Conservation (phyloP, 2,888 invertebrate species). For the Ectobius pallidus region DNA sequence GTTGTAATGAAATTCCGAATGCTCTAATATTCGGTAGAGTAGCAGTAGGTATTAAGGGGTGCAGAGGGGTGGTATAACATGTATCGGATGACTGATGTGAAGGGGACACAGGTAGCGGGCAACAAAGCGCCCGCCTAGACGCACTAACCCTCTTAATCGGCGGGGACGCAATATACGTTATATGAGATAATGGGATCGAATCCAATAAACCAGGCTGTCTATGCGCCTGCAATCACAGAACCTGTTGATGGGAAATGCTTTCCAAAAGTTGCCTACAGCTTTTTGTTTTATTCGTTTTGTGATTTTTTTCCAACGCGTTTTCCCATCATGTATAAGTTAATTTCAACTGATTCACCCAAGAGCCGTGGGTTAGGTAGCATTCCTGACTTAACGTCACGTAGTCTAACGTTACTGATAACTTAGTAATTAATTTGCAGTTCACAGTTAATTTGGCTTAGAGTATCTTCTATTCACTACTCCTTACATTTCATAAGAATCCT, state of each 20-base stretch:
- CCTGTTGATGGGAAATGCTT: neutral
- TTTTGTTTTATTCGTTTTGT: too few relatives aligned
- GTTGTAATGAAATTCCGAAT: constrained; percentile 43
- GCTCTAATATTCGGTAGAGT: constrained; percentile 32
- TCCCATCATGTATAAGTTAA: too few relatives aligned
- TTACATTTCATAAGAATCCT: too few relatives aligned
- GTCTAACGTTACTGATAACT: too few relatives aligned
- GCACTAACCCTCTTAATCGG: constrained; percentile 13
- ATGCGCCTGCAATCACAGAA: neutral
- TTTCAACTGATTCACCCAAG: too few relatives aligned
- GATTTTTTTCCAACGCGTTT: too few relatives aligned
- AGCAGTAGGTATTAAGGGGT: constrained; percentile 26
- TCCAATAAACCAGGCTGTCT: constrained; percentile 25
- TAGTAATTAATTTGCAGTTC: too few relatives aligned
- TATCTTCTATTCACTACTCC: too few relatives aligned
- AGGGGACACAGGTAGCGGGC: constrained; percentile 12
- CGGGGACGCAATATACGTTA: constrained; percentile 26
- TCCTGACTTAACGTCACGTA: too few relatives aligned
- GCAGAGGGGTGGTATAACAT: constrained; percentile 17
- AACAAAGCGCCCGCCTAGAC: constrained; percentile 15
- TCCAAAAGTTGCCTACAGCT: too few relatives aligned
- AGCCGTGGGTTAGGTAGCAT: too few relatives aligned
- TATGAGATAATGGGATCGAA: constrained; percentile 25
- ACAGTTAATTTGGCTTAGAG: too few relatives aligned
- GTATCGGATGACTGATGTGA: constrained; percentile 27